Conservation (phyloP, 2,888 invertebrate genomes). For the Amphiduros pacificus region DNA sequence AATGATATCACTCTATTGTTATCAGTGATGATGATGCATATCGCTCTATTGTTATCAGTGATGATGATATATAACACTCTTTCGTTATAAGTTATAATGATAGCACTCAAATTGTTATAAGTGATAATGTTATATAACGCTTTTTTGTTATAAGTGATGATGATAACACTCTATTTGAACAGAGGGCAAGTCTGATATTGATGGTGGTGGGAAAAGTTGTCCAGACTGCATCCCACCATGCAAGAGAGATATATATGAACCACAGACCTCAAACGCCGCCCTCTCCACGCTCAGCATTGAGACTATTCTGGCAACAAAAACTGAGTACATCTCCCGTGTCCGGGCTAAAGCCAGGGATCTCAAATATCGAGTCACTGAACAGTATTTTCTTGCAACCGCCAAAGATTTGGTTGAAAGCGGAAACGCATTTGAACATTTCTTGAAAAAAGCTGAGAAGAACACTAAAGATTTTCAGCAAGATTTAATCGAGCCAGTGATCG, state of each 20-base stretch:
- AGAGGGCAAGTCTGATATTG: too few species aligned
- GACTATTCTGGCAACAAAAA: neutral
- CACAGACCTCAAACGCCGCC: constrained; percentile 1
- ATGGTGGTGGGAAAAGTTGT: neutral
- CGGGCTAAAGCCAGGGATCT: too few species aligned
- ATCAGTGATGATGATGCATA: too few species aligned
- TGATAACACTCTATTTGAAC: too few species aligned
- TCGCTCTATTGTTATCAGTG: too few species aligned
- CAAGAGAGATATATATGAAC: constrained; percentile 4
- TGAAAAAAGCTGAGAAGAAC: neutral
- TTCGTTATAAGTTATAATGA: too few species aligned
- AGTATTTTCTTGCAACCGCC: neutral
- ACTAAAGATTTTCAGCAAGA: neutral
- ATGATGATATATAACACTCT: too few species aligned
- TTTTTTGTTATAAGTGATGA: too few species aligned
- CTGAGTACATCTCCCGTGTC: neutral
- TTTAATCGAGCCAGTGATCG: neutral
- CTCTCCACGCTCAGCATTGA: constrained; percentile 9
- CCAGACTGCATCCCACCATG: neutral
- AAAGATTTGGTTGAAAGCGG: neutral
- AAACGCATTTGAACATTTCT: neutral
- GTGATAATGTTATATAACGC: too few species aligned
- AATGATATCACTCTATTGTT: too few species aligned
- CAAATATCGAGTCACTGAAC: neutral
- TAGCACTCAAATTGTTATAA: too few species aligned